Percentiles rank a stretch among this genome's conserved stretches.
Conservation (phyloP, 2,888 invertebrate species). For the Morinoia aosen region DNA sequence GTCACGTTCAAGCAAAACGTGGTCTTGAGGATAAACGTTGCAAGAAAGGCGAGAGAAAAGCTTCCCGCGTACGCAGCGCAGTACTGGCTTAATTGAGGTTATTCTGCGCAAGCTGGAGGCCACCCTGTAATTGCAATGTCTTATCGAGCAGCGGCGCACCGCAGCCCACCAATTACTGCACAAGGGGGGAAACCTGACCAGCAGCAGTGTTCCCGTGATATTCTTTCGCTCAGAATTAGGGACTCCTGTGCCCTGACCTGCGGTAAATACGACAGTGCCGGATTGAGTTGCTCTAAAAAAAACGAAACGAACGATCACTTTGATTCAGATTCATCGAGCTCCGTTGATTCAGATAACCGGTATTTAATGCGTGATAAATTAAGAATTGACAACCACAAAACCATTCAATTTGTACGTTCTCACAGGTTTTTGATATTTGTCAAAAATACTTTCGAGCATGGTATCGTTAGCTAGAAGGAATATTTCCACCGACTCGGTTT, state of each 20-base stretch:
- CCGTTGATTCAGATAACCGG: too few relatives aligned
- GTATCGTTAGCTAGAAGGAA: too few relatives aligned
- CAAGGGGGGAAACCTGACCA: not conserved
- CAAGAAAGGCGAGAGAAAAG: not conserved
- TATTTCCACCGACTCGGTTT: too few relatives aligned
- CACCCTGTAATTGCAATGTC: not conserved
- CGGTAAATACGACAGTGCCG: not conserved
- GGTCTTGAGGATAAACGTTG: not conserved
- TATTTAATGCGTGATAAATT: too few relatives aligned
- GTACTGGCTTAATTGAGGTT: not conserved
- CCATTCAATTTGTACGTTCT: too few relatives aligned
- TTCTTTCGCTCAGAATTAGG: not conserved
- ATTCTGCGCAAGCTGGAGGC: not conserved
- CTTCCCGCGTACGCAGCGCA: not conserved
- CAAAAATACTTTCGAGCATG: too few relatives aligned
- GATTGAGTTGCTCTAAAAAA: too few relatives aligned
- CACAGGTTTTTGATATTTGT: too few relatives aligned
- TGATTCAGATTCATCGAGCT: too few relatives aligned
- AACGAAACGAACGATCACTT: too few relatives aligned
- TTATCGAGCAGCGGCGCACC: not conserved
- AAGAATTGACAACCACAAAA: too few relatives aligned
- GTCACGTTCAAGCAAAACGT: not conserved
- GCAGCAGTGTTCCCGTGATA: not conserved
- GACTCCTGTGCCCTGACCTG: not conserved
- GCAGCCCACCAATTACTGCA: not conserved